Evolutionary conservation across 2,797 vertebrate genomes (phyloP).

Genomic region (Mallotus villosus): DNA sequence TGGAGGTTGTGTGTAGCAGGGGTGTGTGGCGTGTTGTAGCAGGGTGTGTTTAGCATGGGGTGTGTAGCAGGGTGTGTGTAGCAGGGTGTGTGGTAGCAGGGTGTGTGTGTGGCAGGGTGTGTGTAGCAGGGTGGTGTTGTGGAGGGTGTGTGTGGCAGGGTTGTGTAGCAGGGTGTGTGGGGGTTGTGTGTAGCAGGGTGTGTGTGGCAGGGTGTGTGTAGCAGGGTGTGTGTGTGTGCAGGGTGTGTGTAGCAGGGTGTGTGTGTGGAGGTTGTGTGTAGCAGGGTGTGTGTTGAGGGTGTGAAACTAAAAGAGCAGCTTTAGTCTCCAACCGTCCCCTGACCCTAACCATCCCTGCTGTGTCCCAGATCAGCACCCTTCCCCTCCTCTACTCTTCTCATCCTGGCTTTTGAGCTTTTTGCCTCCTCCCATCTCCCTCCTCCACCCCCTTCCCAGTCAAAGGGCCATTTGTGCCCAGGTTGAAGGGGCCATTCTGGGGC

Average conservation of each 20-base stretch:
- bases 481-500: constrained; percentile 48
- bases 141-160: too few relatives aligned
- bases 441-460: constrained; percentile 54
- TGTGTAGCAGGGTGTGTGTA: too few relatives aligned
- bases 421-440: constrained; percentile 33
- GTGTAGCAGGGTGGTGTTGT: too few relatives aligned
- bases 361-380: constrained; percentile 3
- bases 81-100: too few relatives aligned
- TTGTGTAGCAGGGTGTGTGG: too few relatives aligned
- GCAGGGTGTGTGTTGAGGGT: background rate
- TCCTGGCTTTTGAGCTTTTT: constrained; percentile 44
- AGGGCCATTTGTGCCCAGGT: constrained; percentile 64
- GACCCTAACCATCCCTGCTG: background rate
- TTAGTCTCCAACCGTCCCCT: background rate
- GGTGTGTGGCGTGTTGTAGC: too few relatives aligned
- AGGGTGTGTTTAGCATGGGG: too few relatives aligned
- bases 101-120: background rate
- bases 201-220: too few relatives aligned
- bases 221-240: too few relatives aligned
- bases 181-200: too few relatives aligned
- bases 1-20: too few relatives aligned
- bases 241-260: background rate
- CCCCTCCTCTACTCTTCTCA: constrained; percentile 34
- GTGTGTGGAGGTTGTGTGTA: too few relatives aligned
- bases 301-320: background rate